These are phyloP conservation scores for Ceriagrion tenellum DNA, from an alignment of 2,888 invertebrate genomes.

Conservation along the genomic window DNA sequence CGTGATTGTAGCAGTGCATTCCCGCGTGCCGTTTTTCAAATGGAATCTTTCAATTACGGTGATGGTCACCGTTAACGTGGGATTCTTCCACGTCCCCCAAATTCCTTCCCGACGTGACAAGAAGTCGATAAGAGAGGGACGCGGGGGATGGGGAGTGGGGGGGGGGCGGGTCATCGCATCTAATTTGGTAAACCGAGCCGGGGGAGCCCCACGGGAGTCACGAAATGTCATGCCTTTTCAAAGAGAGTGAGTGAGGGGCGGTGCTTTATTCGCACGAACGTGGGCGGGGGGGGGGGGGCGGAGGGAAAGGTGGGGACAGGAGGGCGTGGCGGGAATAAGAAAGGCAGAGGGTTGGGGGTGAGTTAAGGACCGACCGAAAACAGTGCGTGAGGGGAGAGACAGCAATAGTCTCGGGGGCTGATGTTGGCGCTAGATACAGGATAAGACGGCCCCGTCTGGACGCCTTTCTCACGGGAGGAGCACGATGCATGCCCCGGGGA, in stretches of 20 bases:
- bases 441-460: not conserved
- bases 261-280: not conserved
- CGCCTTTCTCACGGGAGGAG: not conserved
- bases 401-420: not conserved
- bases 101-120: not conserved
- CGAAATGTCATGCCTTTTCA: conserved; percentile 57
- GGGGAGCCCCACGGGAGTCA: conserved; percentile 12
- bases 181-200: conserved; percentile 38
- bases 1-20: not conserved
- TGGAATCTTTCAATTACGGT: not conserved
- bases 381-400: not conserved
- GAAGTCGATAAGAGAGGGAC: not conserved
- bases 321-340: not conserved
- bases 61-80: not conserved
- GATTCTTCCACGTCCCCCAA: not conserved
- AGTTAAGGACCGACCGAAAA: not conserved
- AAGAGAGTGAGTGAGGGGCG: not conserved
- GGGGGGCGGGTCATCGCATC: not conserved
- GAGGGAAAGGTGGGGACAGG: not conserved
- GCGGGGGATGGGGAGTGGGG: not conserved
- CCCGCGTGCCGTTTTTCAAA: not conserved
- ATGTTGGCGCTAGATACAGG: not conserved
- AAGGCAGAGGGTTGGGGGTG: not conserved
- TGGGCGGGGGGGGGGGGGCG: not conserved
- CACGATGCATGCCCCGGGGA: not conserved